Evolutionary conservation across 2,888 invertebrate species (phyloP).

Genomic region (Cataglyphis cursor): DNA sequence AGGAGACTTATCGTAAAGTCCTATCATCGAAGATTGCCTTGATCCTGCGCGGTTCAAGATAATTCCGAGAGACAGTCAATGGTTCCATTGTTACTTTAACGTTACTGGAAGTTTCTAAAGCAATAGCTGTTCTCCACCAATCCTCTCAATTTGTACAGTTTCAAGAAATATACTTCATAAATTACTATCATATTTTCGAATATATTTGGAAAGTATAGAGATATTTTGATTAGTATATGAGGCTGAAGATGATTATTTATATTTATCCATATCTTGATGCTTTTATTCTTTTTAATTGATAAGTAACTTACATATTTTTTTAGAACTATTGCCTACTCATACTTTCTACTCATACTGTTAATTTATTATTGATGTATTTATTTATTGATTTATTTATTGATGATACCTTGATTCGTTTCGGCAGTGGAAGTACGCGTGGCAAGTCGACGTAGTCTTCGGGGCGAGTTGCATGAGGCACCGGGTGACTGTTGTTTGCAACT

Average conservation of each 20-base stretch:
- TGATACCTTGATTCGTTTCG: constrained; percentile 81
- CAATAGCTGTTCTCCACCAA: neutral
- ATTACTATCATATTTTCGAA: neutral
- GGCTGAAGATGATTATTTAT: neutral
- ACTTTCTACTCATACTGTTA: neutral
- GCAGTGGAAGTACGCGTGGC: constrained; percentile 87
- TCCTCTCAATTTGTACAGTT: neutral
- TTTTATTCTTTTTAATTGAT: constrained; percentile 18
- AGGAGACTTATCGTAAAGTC: neutral
- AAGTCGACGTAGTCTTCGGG: constrained; percentile 89
- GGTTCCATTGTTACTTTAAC: constrained; percentile 19
- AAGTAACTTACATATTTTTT: neutral
- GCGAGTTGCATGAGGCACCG: constrained; percentile 89
- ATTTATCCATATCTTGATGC: neutral
- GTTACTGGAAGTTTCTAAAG: neutral
- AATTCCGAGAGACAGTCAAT: constrained; percentile 31
- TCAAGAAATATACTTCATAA: neutral
- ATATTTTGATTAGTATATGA: neutral
- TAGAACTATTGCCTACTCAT: neutral
- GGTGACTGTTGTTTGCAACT: constrained; percentile 85
- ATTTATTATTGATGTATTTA: too few species aligned
- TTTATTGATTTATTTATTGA: too few species aligned
- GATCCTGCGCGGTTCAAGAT: constrained; percentile 28
- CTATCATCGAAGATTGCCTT: constrained; percentile 6
- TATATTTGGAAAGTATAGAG: neutral